phyloP scores from a whole-genome alignment of 2,113 vertebrate genomes.

The Pristiophorus japonicus region DNA sequence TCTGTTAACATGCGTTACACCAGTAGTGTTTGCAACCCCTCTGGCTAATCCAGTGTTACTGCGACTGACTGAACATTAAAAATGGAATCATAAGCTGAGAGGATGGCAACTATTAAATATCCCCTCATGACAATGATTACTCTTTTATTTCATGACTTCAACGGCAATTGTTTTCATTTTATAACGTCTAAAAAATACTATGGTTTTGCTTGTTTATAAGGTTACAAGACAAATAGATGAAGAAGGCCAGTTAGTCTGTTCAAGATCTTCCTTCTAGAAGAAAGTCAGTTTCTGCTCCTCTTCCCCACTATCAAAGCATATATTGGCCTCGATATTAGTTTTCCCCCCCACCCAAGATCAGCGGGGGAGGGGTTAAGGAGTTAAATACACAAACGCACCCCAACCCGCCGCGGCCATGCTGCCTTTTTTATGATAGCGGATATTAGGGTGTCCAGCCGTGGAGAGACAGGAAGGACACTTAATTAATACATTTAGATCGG shows the following conservation, averaged over 20 bases:
- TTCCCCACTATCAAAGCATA: background rate
- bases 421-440: background rate
- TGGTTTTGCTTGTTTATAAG: background rate
- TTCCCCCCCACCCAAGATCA: background rate
- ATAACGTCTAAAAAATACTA: background rate
- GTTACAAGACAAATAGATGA: background rate
- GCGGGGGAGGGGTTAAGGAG: no score
- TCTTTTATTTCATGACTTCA: background rate
- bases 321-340: background rate
- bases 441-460: background rate
- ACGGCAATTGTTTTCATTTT: background rate
- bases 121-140: background rate
- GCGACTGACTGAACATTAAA: background rate
- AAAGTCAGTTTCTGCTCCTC: background rate
- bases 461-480: background rate
- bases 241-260: background rate
- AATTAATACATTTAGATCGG: background rate
- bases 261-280: background rate
- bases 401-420: no score
- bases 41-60: background rate
- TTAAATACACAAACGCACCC: no score
- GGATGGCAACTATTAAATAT: background rate
- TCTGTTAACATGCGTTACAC: background rate
- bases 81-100: background rate
- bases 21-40: background rate